Base-by-base conservation (phyloP, 2,797 vertebrate species). In the Diplodus puntazzo region DNA sequence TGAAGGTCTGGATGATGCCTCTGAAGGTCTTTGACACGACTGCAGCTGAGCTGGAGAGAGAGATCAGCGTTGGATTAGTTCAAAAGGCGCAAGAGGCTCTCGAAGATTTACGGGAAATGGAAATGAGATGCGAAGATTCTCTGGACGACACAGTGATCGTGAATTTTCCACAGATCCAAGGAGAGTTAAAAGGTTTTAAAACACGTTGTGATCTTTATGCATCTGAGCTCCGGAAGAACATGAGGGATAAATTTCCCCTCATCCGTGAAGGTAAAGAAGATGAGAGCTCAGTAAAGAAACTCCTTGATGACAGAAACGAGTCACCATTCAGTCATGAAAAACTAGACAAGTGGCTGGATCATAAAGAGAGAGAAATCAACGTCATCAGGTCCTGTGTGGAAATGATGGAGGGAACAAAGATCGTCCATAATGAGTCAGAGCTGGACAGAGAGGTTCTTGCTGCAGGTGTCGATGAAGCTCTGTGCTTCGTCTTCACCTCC, bases 1-100 rank as follows among this genome's bases (percentile, higher is more conserved):
- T 82, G 67, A 80, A 6, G 7, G 84, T 83, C 2, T 90, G 89
- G 88, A 48, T 92, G 3, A 82, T 88, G 17, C 89, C 91, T 0
- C 34, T 92, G 5, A 78, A 77, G 13, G 73, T 6, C 6, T 34
- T 6, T 34, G 30, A 34, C 30, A 34, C 30, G 68, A 12, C 42
- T 92, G 12, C 64, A 87, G 61, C 75, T 49, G 46, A 16, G 77
- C 83, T 45, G 59, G 72, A 5, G 80, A 88, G 20, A 87, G 50
- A 17, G 46, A 48, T 48, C 49, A 87, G 84, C 39, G 54, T 70
- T 5, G 53, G 34, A 16, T 46, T 92, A 16, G 42, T 91, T 2
- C 57, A 25, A 1, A 55, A 67, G 18, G 30, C 61, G 9, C 77
- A 87, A 12, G 10, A 21, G 0, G 17, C 75, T 20, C 42, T 90